A percentile compares a stretch with the other conserved stretches of the same genome.
Evolutionary conservation across 92 coral and sea anemone genomes (phyloP).

Genomic region (Parazoanthus atlanticus): DNA sequence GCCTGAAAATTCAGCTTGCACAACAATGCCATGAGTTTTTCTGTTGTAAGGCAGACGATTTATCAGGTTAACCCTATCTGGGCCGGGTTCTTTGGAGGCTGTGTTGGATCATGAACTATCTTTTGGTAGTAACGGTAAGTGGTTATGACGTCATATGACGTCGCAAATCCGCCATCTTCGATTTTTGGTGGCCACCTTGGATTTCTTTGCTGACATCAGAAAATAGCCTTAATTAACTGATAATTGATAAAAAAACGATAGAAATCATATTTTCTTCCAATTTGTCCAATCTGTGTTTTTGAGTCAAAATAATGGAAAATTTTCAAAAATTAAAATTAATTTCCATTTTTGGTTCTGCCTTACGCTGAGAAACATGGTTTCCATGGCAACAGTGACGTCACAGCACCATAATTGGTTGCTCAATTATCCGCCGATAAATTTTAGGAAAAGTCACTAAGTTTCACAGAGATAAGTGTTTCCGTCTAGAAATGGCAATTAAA

Average conservation of each 20-base stretch:
- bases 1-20: neutral
- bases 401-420: neutral
- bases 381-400: neutral
- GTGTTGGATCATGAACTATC: neutral
- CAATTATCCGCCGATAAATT: neutral
- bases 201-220: neutral
- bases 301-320: neutral
- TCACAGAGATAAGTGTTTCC: neutral
- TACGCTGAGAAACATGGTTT: neutral
- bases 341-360: neutral
- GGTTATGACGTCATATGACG: neutral
- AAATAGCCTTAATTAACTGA: too few species aligned
- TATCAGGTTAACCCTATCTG: constrained; percentile 3
- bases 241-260: too few species aligned
- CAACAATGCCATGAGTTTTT: neutral
- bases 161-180: neutral
- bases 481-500: constrained; percentile 2
- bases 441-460: neutral
- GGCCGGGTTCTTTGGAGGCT: neutral
- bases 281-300: constrained; percentile 2
- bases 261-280: neutral
- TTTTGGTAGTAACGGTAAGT: constrained; percentile 2
- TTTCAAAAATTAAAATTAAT: too few species aligned
- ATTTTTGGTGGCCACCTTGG: neutral
- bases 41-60: constrained; percentile 1